phyloP scores from a whole-genome alignment of 2,888 invertebrate species.

The Rhogogaster chlorosoma region DNA sequence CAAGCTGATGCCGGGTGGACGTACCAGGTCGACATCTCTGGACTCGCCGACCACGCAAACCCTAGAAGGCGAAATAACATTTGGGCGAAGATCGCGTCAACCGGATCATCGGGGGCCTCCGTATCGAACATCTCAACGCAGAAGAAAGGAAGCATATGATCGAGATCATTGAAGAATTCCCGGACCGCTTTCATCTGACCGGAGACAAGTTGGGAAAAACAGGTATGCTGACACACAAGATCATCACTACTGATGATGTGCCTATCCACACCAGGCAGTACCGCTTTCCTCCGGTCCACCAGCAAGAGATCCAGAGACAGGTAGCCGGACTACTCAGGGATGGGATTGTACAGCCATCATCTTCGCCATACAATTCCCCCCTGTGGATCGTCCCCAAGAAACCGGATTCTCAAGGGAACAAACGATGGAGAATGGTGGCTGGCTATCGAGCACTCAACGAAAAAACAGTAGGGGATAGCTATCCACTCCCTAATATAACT shows the following conservation, averaged over 20 bases:
- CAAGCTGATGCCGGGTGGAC: too few relatives aligned
- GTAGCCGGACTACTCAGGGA: neutral
- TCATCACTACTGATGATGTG: neutral
- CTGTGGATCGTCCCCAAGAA: conserved; percentile 70
- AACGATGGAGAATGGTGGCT: conserved; percentile 57
- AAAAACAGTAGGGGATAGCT: conserved; percentile 50
- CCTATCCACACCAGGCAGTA: conserved; percentile 30
- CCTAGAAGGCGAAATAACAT: too few relatives aligned
- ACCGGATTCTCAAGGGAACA: conserved; percentile 57
- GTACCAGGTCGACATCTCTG: too few relatives aligned
- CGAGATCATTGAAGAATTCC: neutral
- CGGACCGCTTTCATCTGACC: neutral
- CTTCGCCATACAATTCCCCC: conserved; percentile 67
- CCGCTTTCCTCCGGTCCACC: conserved; percentile 32
- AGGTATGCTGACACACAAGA: neutral
- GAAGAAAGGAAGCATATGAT: neutral
- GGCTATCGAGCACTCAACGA: conserved; percentile 31
- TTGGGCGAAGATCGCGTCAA: neutral
- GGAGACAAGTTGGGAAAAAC: conserved; percentile 10
- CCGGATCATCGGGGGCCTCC: neutral
- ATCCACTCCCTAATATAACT: conserved; percentile 38
- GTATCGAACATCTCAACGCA: neutral
- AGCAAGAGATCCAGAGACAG: conserved; percentile 27
- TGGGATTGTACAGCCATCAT: conserved; percentile 57
- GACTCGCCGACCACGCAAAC: too few relatives aligned